These are phyloP conservation scores for Muscicapa adusta DNA, from an alignment of 2,113 vertebrate species.

Conservation along the genomic window DNA sequence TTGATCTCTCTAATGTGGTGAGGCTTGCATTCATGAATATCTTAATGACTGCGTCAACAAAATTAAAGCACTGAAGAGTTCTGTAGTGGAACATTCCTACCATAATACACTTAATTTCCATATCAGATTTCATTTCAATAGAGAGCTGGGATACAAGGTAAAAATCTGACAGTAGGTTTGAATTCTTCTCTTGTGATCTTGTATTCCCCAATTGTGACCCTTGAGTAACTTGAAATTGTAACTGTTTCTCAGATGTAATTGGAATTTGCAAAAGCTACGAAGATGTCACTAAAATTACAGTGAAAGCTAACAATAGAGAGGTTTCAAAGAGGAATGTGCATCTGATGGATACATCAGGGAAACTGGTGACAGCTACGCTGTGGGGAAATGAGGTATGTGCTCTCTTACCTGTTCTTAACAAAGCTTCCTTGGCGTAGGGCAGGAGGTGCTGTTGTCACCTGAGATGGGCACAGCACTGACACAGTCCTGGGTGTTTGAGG, in stretches of 20 bases:
- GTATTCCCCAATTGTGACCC: background rate
- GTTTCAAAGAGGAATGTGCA: slow-evolving; percentile 88
- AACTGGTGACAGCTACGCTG: slow-evolving; percentile 85
- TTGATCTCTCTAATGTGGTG: slow-evolving; percentile 21
- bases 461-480: background rate
- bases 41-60: slow-evolving; percentile 59
- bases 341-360: slow-evolving; percentile 90
- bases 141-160: slow-evolving; percentile 34
- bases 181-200: background rate
- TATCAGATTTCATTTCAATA: slow-evolving; percentile 51
- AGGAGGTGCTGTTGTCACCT: background rate
- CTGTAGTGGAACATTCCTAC: slow-evolving; percentile 42
- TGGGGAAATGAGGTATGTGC: slow-evolving; percentile 91
- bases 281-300: slow-evolving; percentile 84
- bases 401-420: background rate
- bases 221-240: background rate
- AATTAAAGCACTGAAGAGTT: slow-evolving; percentile 52
- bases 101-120: slow-evolving; percentile 39
- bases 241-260: slow-evolving; percentile 84
- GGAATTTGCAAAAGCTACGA: slow-evolving; percentile 91
- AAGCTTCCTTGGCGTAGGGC: background rate
- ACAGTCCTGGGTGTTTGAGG: background rate
- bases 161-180: slow-evolving; percentile 27
- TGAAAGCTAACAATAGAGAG: slow-evolving; percentile 86
- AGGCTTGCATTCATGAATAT: slow-evolving; percentile 45